Base-by-base conservation (phyloP, 2,113 vertebrate species). In the Megaptera novaeangliae region DNA sequence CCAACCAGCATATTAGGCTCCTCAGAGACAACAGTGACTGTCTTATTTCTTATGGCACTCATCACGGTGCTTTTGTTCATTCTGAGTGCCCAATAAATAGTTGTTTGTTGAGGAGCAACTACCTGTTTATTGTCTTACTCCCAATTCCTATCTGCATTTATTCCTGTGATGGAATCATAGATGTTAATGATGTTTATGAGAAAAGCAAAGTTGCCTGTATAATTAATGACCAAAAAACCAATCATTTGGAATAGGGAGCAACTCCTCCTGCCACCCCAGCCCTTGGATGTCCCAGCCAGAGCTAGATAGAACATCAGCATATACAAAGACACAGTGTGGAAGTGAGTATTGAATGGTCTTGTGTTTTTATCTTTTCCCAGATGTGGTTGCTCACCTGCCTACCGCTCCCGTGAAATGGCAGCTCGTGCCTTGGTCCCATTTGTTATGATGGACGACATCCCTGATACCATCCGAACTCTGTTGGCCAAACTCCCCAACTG, bases 341-440 rank as follows among this genome's bases (percentile, higher is more conserved):
- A 25, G 63, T 36, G 72, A 78, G 46, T 71, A 31, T n/a, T 83
- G 71, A 91, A 61, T 88, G 44, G 29, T 39, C 61, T 61, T 71
- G 8, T 91, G 78, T 77, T 86, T 92, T 82, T 90, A 15, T 97
- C 88, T 95, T 57, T 83, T 52, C 49, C 61, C 96, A 99, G 99
- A 95, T 99, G 99, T 66, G 98, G 99, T 12, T 97, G 36, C 68
- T 99, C 99, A 0, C 99, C 99, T 2, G 99, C 99, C 86, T 99
- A 99, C 97, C 99, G 99, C 63, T 99, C 99, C 59, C 99, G 99
- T 39, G 99, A 99, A 95, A 99, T 99, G 99, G 99, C 99, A 0
- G 99, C 99, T 34, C 99, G 99, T 49, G 99, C 99, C 49, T 98
- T 99, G 2, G 99, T 99, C 78, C 99, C 99, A 0, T 99, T 99